A percentile compares a stretch with the other conserved stretches of the same genome.
Evolutionary conservation across 2,888 invertebrate species (phyloP).

Genomic region (Apocheima hispidaria): DNA sequence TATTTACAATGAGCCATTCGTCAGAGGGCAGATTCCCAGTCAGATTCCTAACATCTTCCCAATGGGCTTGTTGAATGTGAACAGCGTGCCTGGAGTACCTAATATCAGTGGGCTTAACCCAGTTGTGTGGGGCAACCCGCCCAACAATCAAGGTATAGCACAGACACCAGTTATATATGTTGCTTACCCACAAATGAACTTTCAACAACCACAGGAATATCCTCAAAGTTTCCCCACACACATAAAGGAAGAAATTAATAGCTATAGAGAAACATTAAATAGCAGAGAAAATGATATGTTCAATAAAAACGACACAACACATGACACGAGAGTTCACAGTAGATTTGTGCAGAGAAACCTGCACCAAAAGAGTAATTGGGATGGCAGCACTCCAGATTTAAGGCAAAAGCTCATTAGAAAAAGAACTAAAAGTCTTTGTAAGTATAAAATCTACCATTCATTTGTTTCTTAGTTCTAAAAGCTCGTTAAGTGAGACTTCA

Average conservation of each 20-base stretch:
- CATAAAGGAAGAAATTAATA: neutral
- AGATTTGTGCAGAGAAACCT: slow-evolving; percentile 1
- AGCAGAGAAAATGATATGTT: neutral
- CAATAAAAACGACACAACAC: neutral
- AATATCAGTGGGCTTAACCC: slow-evolving; percentile 3
- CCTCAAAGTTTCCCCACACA: neutral
- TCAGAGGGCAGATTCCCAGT: slow-evolving; percentile 52
- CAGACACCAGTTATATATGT: slow-evolving; percentile 14
- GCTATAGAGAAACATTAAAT: neutral
- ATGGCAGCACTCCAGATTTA: slow-evolving; percentile 47
- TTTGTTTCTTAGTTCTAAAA: too few species aligned
- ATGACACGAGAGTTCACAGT: neutral
- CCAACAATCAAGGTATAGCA: neutral
- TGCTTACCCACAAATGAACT: slow-evolving; percentile 2
- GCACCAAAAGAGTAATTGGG: neutral
- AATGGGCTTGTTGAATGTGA: slow-evolving; percentile 19
- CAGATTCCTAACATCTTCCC: slow-evolving; percentile 28
- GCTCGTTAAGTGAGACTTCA: too few species aligned
- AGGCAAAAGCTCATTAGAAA: slow-evolving; percentile 50
- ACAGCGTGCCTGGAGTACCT: neutral
- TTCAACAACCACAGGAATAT: slow-evolving; percentile 12
- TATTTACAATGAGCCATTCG: slow-evolving; percentile 52
- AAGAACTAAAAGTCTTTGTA: slow-evolving; percentile 38
- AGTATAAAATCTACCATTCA: slow-evolving; percentile 10
- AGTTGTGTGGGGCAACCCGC: slow-evolving; percentile 5